These are phyloP conservation scores for Amiota mariae DNA, from an alignment of 2,888 invertebrate species.

Conservation along the genomic window DNA sequence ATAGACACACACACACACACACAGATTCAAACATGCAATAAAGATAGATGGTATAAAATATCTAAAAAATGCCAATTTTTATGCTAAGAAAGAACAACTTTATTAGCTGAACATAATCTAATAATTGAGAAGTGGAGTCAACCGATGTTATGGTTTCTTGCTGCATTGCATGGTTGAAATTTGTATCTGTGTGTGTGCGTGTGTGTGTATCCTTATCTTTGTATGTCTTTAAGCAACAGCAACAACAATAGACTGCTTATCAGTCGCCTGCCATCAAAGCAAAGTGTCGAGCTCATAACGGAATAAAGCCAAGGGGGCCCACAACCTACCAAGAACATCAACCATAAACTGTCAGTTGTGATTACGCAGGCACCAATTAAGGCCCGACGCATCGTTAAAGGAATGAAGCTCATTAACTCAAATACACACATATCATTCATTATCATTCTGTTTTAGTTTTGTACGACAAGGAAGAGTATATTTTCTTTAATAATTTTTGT, in stretches of 20 bases:
- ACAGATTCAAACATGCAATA: background rate
- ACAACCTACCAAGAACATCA: background rate
- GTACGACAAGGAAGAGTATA: too few species aligned
- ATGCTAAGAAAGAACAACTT: slow-evolving; percentile 19
- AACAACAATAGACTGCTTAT: background rate
- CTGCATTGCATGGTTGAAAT: too few species aligned
- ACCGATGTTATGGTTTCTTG: background rate
- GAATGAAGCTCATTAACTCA: background rate
- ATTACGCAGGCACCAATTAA: slow-evolving; percentile 5
- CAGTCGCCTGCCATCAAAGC: too few species aligned
- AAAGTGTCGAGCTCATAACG: too few species aligned
- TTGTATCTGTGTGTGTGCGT: background rate
- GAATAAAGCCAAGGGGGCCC: background rate
- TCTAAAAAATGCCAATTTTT: slow-evolving; percentile 11
- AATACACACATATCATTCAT: too few species aligned
- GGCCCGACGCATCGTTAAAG: background rate
- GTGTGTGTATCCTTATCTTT: background rate
- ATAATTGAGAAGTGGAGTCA: background rate
- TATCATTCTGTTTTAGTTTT: too few species aligned
- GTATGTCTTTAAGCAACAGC: background rate
- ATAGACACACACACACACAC: background rate
- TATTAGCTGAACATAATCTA: slow-evolving; percentile 19
- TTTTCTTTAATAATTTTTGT: too few species aligned
- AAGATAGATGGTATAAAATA: slow-evolving; percentile 4
- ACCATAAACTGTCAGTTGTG: slow-evolving; percentile 12